phyloP scores from a whole-genome alignment of 2,113 vertebrate species.

The Collichthys lucidus region DNA sequence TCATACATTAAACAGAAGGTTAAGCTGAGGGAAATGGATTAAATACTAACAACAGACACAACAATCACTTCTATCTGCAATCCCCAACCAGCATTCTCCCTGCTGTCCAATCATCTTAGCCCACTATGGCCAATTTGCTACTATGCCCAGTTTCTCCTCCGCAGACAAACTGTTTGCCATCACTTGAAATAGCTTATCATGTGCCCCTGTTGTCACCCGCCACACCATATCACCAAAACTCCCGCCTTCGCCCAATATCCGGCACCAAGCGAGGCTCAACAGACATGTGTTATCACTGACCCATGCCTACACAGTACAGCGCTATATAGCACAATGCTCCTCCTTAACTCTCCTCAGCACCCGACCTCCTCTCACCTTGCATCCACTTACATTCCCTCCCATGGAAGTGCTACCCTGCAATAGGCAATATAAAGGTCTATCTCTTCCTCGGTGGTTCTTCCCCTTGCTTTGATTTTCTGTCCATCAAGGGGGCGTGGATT shows the following conservation, averaged over 20 bases:
- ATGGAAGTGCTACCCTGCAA: conserved; percentile 43
- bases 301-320: conserved; percentile 18
- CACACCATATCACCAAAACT: conserved; percentile 43
- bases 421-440: conserved; percentile 50
- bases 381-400: conserved; percentile 42
- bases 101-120: conserved; percentile 60
- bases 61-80: conserved; percentile 56
- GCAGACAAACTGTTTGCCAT: conserved; percentile 52
- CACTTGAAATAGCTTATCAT: conserved; percentile 53
- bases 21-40: conserved; percentile 62
- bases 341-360: conserved; percentile 35
- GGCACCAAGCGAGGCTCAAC: neutral
- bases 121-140: conserved; percentile 64
- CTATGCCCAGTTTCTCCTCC: conserved; percentile 59
- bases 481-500: conserved; percentile 84
- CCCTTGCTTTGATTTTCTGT: conserved; percentile 84
- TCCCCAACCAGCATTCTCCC: conserved; percentile 41
- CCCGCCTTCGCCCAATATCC: conserved; percentile 21
- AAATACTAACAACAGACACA: conserved; percentile 49
- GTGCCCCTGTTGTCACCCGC: conserved; percentile 26
- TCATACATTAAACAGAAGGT: conserved; percentile 55
- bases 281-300: conserved; percentile 40
- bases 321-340: neutral
- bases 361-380: conserved; percentile 40
- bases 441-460: conserved; percentile 68